Conservation (phyloP, 1,140 invertebrate species). For the Pseudomyrmex flavicornis region DNA sequence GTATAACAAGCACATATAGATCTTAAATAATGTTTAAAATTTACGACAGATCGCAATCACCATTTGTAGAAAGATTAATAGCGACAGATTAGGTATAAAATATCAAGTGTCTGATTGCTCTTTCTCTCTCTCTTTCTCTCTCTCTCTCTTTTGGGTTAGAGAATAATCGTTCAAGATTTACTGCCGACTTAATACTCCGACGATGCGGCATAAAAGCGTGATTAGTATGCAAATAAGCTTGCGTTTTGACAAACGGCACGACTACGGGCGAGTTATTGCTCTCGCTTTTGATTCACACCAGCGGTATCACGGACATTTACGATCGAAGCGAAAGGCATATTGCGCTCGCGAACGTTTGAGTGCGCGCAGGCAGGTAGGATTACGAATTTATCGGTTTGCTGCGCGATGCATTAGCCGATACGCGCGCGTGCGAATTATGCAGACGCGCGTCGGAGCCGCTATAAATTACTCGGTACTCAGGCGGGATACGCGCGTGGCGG, state of each 20-base stretch:
- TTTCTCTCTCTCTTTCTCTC: too few relatives aligned
- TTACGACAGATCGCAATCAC: not conserved
- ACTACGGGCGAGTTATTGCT: slow-evolving; percentile 16
- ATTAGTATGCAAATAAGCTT: slow-evolving; percentile 44
- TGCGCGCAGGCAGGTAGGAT: not conserved
- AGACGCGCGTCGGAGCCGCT: not conserved
- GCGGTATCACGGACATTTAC: not conserved
- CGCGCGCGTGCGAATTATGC: slow-evolving; percentile 20
- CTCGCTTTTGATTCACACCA: slow-evolving; percentile 14
- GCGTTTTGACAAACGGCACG: slow-evolving; percentile 35
- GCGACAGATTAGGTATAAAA: not conserved
- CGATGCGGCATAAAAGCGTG: not conserved
- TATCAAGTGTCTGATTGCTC: slow-evolving; percentile 16
- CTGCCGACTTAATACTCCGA: slow-evolving; percentile 7
- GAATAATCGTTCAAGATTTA: slow-evolving; percentile 36
- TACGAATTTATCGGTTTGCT: slow-evolving; percentile 32
- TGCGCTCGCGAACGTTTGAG: not conserved
- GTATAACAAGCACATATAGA: not conserved
- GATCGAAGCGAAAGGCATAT: not conserved
- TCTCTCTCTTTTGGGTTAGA: not conserved
- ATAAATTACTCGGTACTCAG: slow-evolving; percentile 22
- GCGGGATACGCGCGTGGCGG: not conserved
- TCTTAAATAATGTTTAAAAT: not conserved
- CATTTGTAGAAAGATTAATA: slow-evolving; percentile 16
- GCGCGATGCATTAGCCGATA: slow-evolving; percentile 16